Conservation (phyloP, 2,888 invertebrate genomes). For the Drosophila meridionalis region DNA sequence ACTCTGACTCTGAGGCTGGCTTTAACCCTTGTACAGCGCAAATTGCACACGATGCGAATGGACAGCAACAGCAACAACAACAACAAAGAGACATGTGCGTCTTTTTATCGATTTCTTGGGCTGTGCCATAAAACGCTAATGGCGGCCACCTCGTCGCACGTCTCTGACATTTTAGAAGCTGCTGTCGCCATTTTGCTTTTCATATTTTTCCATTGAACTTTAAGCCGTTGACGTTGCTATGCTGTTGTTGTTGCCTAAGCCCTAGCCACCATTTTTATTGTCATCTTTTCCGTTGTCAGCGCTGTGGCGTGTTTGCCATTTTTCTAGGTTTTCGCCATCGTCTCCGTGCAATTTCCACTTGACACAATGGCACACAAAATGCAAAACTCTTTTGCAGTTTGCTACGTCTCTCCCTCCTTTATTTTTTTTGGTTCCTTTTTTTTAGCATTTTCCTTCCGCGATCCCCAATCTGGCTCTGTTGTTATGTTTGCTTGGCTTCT, state of each 20-base stretch:
- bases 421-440: conserved; percentile 15
- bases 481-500: conserved; percentile 42
- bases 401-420: neutral
- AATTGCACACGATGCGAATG: conserved; percentile 49
- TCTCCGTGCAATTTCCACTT: conserved; percentile 75
- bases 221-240: conserved; percentile 60
- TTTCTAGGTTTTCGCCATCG: conserved; percentile 59
- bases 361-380: conserved; percentile 83
- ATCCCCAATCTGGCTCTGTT: conserved; percentile 1
- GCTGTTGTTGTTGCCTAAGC: conserved; percentile 35
- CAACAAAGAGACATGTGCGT: conserved; percentile 40
- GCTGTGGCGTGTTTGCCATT: conserved; percentile 66
- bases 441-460: neutral
- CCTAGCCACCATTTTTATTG: conserved; percentile 75
- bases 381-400: conserved; percentile 67
- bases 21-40: conserved; percentile 62
- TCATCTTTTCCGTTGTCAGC: conserved; percentile 73
- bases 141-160: conserved; percentile 37
- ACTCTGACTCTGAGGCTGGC: conserved; percentile 24
- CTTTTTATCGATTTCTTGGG: conserved; percentile 69
- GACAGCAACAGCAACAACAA: conserved; percentile 33
- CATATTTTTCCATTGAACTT: conserved; percentile 78
- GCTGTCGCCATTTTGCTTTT: conserved; percentile 72
- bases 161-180: conserved; percentile 24
- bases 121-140: conserved; percentile 73